Conservation (phyloP, 1,140 invertebrate species). For the Antheraea pernyi region DNA sequence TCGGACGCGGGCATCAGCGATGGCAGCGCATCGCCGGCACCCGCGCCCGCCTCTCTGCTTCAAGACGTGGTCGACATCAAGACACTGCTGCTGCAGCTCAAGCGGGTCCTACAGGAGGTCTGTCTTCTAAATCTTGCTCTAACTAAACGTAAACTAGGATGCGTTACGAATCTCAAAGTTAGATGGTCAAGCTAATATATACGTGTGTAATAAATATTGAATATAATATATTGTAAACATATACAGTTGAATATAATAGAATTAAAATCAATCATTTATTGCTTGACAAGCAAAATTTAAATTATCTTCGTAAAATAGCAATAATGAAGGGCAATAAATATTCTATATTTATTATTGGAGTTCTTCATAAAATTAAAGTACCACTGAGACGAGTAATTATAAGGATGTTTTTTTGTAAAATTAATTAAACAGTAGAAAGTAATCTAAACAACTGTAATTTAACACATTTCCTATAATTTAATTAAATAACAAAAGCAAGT, state of each 20-base stretch:
- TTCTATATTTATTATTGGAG: no score
- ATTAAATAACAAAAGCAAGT: no score
- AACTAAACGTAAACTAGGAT: background rate
- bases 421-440: background rate
- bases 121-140: conserved; percentile 14
- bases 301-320: no score
- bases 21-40: conserved; percentile 69
- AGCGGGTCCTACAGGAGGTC: conserved; percentile 89
- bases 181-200: background rate
- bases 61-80: conserved; percentile 90
- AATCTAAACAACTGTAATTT: background rate
- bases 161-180: background rate
- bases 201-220: no score
- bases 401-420: background rate
- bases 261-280: background rate
- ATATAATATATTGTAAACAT: no score
- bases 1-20: conserved; percentile 64
- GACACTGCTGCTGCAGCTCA: conserved; percentile 87
- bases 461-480: no score
- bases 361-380: no score
- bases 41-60: conserved; percentile 84
- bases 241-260: no score
- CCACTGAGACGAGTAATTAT: no score
- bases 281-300: background rate
- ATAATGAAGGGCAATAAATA: no score